Base-by-base conservation (phyloP, 2,113 vertebrate species). In the Triplophysa tibetana region DNA sequence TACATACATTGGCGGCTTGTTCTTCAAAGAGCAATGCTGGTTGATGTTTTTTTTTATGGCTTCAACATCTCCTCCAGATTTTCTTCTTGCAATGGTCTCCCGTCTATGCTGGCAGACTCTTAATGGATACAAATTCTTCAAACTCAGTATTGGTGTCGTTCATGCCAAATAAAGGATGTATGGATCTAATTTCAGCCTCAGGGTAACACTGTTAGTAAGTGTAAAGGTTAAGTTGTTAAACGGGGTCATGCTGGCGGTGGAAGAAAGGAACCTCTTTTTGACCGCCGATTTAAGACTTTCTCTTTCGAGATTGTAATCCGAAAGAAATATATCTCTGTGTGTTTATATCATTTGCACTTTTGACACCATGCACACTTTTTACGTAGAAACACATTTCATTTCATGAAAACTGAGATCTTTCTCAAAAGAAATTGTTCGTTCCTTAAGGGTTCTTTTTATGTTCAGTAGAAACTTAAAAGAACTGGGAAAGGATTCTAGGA, bases 191-290 rank as follows among this genome's bases (percentile, higher is more conserved):
- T 80, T 73, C 61, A 80, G 48, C 69, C 69, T 70, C 26, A 43
- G 78, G 78, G 29, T 63, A 64, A 63, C 19, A 29, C 23, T 54
- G 70, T 80, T 80, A 73, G 62, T 54, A 73, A 72, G 45, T 72
- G 61, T 54, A 54, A 70, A 64, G 68, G 68, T 80, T 73, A 80
- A 64, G 68, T 80, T 80, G 45, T 80, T 72, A 80, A 80, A 66
- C 45, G 61, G 52, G 68, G 26, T 56, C 69, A 17, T 48, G 48
- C 60, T 70, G 29, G 38, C 48, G 43, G 60, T 24, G 78, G 33
- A 80, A 72, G 69, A 41, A 72, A 73, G 52, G n/a, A 56, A 73
- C 73, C 38, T 24, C 10, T 29, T 26, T 75, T 62, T 75, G 73
- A 75, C 58, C 73, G 14, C 54, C 6, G 54, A 43, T 45, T 62